Percentiles rank a stretch among this genome's conserved stretches.
Evolutionary conservation across 2,797 vertebrate species (phyloP).

Genomic region (Sternarchorhynchus goeldii): DNA sequence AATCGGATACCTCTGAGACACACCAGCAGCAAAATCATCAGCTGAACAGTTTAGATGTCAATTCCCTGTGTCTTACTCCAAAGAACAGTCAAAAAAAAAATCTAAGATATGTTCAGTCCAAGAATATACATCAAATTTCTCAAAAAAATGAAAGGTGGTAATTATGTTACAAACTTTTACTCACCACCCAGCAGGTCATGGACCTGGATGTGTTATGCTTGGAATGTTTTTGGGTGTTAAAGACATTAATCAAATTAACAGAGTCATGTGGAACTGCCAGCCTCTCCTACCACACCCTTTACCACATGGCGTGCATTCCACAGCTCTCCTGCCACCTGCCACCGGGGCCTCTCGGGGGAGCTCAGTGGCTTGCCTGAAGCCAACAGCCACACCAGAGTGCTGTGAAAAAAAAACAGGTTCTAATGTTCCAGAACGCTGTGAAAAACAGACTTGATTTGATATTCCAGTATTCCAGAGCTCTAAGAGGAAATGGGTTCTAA

Average conservation of each 20-base stretch:
- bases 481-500: not conserved
- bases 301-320: constrained; percentile 32
- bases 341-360: not conserved
- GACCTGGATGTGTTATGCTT: not conserved
- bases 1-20: too few species aligned
- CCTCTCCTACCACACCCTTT: constrained; percentile 18
- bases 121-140: too few species aligned
- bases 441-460: not conserved
- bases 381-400: not conserved
- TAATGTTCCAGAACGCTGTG: not conserved
- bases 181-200: not conserved
- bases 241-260: constrained; percentile 28
- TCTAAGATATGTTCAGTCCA: too few species aligned
- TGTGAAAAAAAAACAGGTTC: not conserved
- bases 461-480: too few species aligned
- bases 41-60: too few species aligned
- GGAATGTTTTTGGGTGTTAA: not conserved
- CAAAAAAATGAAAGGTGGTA: too few species aligned
- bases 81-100: too few species aligned
- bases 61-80: too few species aligned
- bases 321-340: constrained; percentile 32
- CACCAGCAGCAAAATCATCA: too few species aligned
- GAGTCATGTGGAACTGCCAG: constrained; percentile 23
- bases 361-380: not conserved
- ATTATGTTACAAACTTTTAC: too few species aligned